Conservation (phyloP, 2,797 vertebrate species). For the Phalanger gymnotis region DNA sequence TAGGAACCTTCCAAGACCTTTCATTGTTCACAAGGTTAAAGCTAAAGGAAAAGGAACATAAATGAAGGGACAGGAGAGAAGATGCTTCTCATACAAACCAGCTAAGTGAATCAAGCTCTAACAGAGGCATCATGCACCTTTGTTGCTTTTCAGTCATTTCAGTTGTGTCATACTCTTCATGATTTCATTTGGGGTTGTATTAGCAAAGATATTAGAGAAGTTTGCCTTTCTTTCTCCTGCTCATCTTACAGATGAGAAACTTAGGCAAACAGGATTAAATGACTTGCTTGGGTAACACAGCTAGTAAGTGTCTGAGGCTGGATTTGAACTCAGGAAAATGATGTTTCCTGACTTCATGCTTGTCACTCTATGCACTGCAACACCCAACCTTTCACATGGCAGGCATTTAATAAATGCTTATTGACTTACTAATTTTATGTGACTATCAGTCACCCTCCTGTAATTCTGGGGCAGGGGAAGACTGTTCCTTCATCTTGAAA, state of each 20-base stretch:
- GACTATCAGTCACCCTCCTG: background rate
- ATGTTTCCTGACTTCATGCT: background rate
- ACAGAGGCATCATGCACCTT: background rate
- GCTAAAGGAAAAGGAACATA: too few relatives aligned
- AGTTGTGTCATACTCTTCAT: too few relatives aligned
- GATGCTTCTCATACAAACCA: too few relatives aligned
- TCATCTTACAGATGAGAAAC: background rate
- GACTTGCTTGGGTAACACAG: background rate
- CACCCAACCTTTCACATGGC: background rate
- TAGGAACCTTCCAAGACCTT: too few relatives aligned
- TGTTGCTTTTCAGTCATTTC: background rate
- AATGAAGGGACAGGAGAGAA: too few relatives aligned
- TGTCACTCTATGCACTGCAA: background rate
- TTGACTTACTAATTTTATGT: background rate
- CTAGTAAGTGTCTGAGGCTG: background rate
- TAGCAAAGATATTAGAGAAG: background rate
- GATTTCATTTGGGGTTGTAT: too few relatives aligned
- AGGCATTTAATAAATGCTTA: too few relatives aligned
- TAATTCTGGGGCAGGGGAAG: background rate
- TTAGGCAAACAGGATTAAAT: background rate
- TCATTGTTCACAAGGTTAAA: too few relatives aligned
- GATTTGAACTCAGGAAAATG: background rate
- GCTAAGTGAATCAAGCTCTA: too few relatives aligned
- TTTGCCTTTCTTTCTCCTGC: background rate
- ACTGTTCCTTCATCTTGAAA: background rate